Evolutionary conservation across 2,797 vertebrate species (phyloP), one percentile per base, ranked within the genome.

Genomic region (Pogonophryne albipinna): DNA sequence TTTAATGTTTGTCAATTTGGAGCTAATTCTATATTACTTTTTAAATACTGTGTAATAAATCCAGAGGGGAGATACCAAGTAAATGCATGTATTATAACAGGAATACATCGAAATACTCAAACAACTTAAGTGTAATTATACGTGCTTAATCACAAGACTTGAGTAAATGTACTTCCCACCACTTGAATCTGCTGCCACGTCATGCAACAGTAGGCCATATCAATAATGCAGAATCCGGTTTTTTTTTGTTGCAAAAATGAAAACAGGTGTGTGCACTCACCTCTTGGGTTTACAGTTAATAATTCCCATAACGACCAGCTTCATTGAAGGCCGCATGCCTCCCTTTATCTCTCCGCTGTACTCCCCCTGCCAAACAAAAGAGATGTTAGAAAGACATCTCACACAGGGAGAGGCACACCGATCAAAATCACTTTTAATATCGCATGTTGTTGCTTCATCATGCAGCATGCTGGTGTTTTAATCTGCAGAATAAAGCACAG

Each of bases 311-410:
- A 98, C 91, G 9, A 95, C 93, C 85, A 97, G 95, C 78, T 95
- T 97, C 97, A 97, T 97, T 56, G 96, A 93, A 82, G 97, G 97
- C 93, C 95, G 95, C 89, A 97, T 78, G 38, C 97, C 97, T 56
- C 96, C 97, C 92, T 96, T 97, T 89, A 97, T 97, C 89, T 96
- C 95, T 47, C 97, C 97, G 77, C 91, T 91, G 72, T 97, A 98
- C 71, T 95, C 95, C 89, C 89, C 92, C 97, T 98, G 93, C 44
- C 79, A 73, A 86, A 91, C 92, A 92, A 93, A 71, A 74, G 83
- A 88, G 44, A 82, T 41, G 66, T 38, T 20, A 27, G 47, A 3
- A 46, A 64, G 47, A 27, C 23, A 19, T 19, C 10, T 23, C 14
- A 45, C 4, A 17, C 27, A 34, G 71, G 53, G 31, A 27, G 60